Base-by-base conservation (phyloP, 2,797 vertebrate species). In the Merluccius polli region DNA sequence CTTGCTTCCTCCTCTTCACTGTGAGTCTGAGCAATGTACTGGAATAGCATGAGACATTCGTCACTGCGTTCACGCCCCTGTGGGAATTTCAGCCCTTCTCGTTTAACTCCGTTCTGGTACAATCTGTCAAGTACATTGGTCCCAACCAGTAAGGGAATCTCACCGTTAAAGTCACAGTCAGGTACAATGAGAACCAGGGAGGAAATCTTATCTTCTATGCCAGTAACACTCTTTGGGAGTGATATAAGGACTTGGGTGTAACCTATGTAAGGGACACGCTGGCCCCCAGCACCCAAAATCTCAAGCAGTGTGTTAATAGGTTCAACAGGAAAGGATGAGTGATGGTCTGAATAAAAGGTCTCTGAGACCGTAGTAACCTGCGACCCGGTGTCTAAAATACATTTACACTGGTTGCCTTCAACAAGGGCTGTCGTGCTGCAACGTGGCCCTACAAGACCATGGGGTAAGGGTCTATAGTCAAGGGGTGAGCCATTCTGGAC, bases 141-240 rank as follows among this genome's bases (percentile, higher is more conserved):
- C 3, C 44, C 52, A 31, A 79, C 29, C 16, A 74, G 24, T 70
- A 75, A 24, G 12, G 77, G 77, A 4, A 65, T 75, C 30, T 75
- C 29, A 31, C 73, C 44, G 18, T 79, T 79, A 32, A 75, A 75
- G 33, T 72, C 44, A 27, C 77, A 79, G 15, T 79, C 73, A 4
- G 69, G 73, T 38, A 75, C 77, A n/a, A 79, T 35, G 11, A 75
- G 74, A 13, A 27, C 63, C 29, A 72, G 41, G 3, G 11, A 68
- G 21, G 52, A 31, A 6, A 79, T 6, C 35, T 79, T 7, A 33
- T 75, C 68, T 13, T 79, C 73, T 72, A 8, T 67, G 10, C 73
- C 73, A 65, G 77, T 67, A 30, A 75, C 7, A 10, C 11, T 67
- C 2, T 36, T 1, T 9, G 48, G 69, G 8, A 72, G 75, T 0